Evolutionary conservation across 2,113 vertebrate species (phyloP).

Genomic region (Oenanthe melanoleuca): DNA sequence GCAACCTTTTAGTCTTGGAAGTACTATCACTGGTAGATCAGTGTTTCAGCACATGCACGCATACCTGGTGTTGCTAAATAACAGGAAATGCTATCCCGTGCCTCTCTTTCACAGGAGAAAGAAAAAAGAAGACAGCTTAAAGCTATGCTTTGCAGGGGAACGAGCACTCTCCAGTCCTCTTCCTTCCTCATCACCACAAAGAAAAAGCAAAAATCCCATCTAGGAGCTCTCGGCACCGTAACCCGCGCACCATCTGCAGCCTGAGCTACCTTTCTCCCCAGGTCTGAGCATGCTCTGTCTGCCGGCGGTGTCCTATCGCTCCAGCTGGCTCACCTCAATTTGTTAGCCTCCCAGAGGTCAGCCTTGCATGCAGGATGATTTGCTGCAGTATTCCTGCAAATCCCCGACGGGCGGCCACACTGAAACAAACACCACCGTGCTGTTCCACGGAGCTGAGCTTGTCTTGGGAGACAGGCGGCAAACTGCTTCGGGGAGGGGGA

Average conservation of each 20-base stretch:
- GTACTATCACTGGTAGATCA: not conserved
- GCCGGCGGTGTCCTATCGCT: conserved; percentile 52
- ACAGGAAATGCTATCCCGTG: conserved; percentile 16
- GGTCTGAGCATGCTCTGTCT: conserved; percentile 68
- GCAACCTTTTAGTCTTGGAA: conserved; percentile 1
- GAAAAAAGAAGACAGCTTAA: conserved; percentile 10
- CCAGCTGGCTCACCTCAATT: conserved; percentile 71
- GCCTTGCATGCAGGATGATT: conserved; percentile 57
- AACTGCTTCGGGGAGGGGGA: not conserved
- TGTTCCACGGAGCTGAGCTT: not conserved
- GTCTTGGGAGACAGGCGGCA: not conserved
- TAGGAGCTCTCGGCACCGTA: not conserved
- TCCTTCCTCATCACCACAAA: not conserved
- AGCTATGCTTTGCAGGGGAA: not conserved
- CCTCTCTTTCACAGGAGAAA: not conserved
- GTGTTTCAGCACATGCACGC: conserved; percentile 41
- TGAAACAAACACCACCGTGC: not conserved
- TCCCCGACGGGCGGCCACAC: conserved; percentile 16
- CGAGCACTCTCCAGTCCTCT: not conserved
- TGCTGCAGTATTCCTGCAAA: conserved; percentile 66
- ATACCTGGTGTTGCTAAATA: conserved; percentile 51
- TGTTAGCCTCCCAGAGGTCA: conserved; percentile 72
- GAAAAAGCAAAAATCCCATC: not conserved
- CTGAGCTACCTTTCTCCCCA: conserved; percentile 23
- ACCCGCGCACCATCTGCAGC: conserved; percentile 43